phyloP scores from a whole-genome alignment of 2,888 invertebrate species.

The Lamproptera curius region DNA sequence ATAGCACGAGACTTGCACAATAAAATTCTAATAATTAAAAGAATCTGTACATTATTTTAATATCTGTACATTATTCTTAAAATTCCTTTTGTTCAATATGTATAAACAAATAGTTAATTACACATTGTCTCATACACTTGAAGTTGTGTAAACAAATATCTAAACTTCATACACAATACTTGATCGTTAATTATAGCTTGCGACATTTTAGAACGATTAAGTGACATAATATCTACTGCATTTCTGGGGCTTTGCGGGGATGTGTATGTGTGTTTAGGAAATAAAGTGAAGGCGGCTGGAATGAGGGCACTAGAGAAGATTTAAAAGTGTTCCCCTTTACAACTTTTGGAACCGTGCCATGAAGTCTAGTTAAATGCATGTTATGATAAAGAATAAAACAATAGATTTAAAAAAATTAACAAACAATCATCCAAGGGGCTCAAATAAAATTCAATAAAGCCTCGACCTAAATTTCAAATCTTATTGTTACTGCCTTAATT shows the following conservation, averaged over 20 bases:
- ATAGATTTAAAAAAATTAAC: neutral
- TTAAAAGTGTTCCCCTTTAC: neutral
- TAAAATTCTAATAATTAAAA: too few relatives aligned
- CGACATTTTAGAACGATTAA: neutral
- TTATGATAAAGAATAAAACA: too few relatives aligned
- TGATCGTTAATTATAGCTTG: neutral
- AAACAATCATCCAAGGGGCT: neutral
- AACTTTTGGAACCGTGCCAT: neutral
- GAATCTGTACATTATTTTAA: too few relatives aligned
- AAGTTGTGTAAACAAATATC: neutral
- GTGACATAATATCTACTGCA: neutral
- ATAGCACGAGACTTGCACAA: too few relatives aligned
- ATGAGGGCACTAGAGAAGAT: constrained; percentile 1
- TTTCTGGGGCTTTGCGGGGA: neutral
- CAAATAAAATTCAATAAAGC: neutral
- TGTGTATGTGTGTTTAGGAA: neutral
- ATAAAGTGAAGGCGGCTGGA: neutral
- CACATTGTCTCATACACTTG: neutral
- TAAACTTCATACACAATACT: neutral
- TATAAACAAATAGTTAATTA: neutral
- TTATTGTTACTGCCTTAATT: too few relatives aligned
- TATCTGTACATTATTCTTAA: neutral
- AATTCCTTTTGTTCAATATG: neutral
- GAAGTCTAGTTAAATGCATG: neutral
- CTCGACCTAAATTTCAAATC: too few relatives aligned